Evolutionary conservation across 2,888 invertebrate species (phyloP), one percentile per base, ranked within the genome.

Genomic region (Cataglyphis altisquamis): DNA sequence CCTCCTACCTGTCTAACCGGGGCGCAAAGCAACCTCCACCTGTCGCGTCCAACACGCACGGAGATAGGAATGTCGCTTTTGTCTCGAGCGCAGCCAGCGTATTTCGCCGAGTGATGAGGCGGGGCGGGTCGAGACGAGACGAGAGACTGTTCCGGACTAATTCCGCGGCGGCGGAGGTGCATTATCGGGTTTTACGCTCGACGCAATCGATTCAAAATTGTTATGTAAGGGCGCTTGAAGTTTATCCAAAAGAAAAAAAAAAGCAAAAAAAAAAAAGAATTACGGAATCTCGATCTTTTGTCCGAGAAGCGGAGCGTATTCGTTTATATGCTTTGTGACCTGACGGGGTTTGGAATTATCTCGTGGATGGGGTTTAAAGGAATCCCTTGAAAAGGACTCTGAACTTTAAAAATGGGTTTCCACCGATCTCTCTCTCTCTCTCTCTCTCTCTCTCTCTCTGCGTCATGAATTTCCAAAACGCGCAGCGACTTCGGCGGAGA

Each of bases 401-500:
- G 45, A 45, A 78, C 70, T 78, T 45, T 15, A 21, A 72, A 80
- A 80, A 80, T 70, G 48, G 36, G 25, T 48, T 80, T 45, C 60
- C 70, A 52, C n/a, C 25, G 29, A 55, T 45, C 70, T 29, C 25
- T 1, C 25, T 29, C 25, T 78, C 60, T 18, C 29, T 45, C 70
- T 78, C 68, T 78, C 60, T 18, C 25, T 29, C 25, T 78, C 60
- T 18, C 29, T 45, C 70, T 78, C 68, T 78, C 60, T 18, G 21
- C 55, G 78, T 39, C 77, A 78, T 67, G 82, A 83, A 78, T 77
- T 68, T 83, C 52, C 67, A 83, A 83, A 83, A 78, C 29, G 82
- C 48, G 82, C 57, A 62, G 60, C 68, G 32, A 72, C 60, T 70
- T 45, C 25, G 21, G 25, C 39, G n/a, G 68, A 67, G 45, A 55